Conservation (phyloP, 2,797 vertebrate species). For the Notolepis coatsorum region DNA sequence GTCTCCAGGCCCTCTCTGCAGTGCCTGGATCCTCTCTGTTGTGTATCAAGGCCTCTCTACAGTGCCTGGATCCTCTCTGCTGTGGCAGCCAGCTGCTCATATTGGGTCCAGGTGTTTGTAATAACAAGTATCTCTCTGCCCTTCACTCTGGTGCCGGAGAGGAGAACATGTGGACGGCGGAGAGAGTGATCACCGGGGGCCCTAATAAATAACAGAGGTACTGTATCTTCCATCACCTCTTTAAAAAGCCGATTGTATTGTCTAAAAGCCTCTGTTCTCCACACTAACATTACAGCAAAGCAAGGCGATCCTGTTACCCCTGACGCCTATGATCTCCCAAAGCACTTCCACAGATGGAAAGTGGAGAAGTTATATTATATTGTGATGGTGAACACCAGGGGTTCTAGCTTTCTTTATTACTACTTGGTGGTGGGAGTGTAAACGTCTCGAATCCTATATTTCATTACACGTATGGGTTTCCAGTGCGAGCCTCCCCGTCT, state of each 20-base stretch:
- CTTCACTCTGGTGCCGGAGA: constrained; percentile 21
- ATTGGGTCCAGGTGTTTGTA: constrained; percentile 44
- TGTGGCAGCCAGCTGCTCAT: constrained; percentile 2
- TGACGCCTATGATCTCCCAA: constrained; percentile 33
- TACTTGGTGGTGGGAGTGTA: constrained; percentile 16
- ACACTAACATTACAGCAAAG: constrained; percentile 27
- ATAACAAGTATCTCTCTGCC: constrained; percentile 30
- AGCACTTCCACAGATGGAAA: constrained; percentile 54
- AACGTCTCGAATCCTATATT: constrained; percentile 14
- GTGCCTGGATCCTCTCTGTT: background rate
- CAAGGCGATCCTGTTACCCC: constrained; percentile 11
- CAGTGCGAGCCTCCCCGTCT: background rate
- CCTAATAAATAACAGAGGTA: constrained; percentile 64
- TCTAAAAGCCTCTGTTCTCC: constrained; percentile 43
- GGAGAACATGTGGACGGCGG: constrained; percentile 10
- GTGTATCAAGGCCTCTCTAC: background rate
- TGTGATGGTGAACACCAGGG: constrained; percentile 28
- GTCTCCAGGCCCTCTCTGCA: background rate
- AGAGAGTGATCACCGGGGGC: constrained; percentile 3
- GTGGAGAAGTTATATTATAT: constrained; percentile 29
- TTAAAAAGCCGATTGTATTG: constrained; percentile 46
- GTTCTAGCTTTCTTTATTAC: constrained; percentile 30
- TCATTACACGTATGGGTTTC: background rate
- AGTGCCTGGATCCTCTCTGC: background rate
- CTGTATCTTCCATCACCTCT: constrained; percentile 18